Evolutionary conservation across 2,113 vertebrate genomes (phyloP).

Genomic region (Phoenicopterus ruber): DNA sequence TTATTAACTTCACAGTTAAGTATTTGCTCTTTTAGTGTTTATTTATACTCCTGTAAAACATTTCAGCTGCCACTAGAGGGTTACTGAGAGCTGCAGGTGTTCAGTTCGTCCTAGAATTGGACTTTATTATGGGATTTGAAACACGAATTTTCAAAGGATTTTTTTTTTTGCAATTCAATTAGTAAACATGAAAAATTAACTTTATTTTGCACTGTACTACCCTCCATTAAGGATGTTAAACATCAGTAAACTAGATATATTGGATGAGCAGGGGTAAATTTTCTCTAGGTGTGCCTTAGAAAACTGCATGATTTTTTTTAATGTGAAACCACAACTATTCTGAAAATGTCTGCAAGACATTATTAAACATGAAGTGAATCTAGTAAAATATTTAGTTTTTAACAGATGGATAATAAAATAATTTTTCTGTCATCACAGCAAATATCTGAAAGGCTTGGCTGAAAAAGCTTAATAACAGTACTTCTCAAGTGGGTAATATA

Average conservation of each 20-base stretch:
- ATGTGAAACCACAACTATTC: neutral
- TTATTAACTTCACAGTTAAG: neutral
- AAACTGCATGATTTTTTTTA: neutral
- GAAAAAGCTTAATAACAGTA: neutral
- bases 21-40: neutral
- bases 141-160: neutral
- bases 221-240: neutral
- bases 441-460: neutral
- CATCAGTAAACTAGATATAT: neutral
- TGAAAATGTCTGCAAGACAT: neutral
- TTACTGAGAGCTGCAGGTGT: conserved; percentile 16
- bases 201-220: neutral
- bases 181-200: neutral
- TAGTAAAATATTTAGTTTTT: neutral
- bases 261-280: neutral
- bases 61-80: conserved; percentile 37
- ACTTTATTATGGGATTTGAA: neutral
- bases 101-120: neutral
- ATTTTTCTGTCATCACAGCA: neutral
- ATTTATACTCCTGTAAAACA: neutral
- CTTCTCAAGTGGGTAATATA: neutral
- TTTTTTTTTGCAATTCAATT: neutral
- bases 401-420: neutral
- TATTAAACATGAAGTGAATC: neutral
- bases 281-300: neutral